Conservation (phyloP, 2,888 invertebrate species). For the Brenthis daphne region DNA sequence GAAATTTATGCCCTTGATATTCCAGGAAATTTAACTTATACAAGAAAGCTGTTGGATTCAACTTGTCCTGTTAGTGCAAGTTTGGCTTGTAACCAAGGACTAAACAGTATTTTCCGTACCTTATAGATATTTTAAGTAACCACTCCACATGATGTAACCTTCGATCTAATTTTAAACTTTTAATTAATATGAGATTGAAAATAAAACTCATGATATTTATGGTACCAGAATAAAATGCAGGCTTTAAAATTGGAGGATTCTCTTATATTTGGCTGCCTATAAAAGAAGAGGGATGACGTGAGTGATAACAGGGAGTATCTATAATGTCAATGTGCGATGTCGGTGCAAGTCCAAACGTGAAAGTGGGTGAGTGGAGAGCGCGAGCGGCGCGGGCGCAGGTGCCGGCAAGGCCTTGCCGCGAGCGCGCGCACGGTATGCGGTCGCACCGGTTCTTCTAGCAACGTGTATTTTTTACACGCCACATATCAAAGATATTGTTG, state of each 20-base stretch:
- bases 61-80: too few relatives aligned
- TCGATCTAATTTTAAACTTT: constrained; percentile 38
- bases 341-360: constrained; percentile 53
- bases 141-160: constrained; percentile 53
- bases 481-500: constrained; percentile 79
- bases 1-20: too few relatives aligned
- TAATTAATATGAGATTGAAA: constrained; percentile 24
- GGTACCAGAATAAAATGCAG: background rate
- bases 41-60: too few relatives aligned
- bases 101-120: constrained; percentile 44
- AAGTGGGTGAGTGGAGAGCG: constrained; percentile 60
- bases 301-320: constrained; percentile 30
- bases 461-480: constrained; percentile 77
- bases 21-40: too few relatives aligned
- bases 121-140: constrained; percentile 59
- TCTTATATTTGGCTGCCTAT: background rate
- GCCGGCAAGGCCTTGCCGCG: constrained; percentile 72
- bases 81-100: too few relatives aligned
- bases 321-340: constrained; percentile 40
- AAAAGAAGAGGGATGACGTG: constrained; percentile 36
- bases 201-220: constrained; percentile 22
- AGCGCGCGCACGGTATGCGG: constrained; percentile 78
- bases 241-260: background rate
- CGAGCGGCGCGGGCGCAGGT: constrained; percentile 53
- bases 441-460: constrained; percentile 81